Evolutionary conservation across 2,113 vertebrate species (phyloP).

Genomic region (Ophthalmolycus amberensis): DNA sequence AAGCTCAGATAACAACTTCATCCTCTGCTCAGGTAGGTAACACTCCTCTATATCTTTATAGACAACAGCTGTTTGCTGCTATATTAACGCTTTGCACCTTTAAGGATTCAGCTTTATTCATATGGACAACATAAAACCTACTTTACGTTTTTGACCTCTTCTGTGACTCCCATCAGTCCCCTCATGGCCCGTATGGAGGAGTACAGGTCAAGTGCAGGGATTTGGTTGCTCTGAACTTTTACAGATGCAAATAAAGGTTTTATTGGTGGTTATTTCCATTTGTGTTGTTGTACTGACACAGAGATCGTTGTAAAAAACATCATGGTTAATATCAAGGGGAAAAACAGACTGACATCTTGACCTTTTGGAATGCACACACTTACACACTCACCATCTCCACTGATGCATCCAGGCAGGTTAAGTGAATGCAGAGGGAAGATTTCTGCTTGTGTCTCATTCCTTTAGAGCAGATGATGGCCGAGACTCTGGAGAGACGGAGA

Average conservation of each 20-base stretch:
- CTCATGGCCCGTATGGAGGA: slow-evolving; percentile 13
- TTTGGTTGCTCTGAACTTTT: slow-evolving; percentile 49
- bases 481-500: background rate
- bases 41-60: too few relatives aligned
- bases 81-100: background rate
- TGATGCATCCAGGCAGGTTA: slow-evolving; percentile 30
- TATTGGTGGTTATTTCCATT: slow-evolving; percentile 37
- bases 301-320: slow-evolving; percentile 18
- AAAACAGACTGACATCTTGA: slow-evolving; percentile 19
- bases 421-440: slow-evolving; percentile 21
- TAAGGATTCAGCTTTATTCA: slow-evolving; percentile 7
- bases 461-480: slow-evolving; percentile 29
- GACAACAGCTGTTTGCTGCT: background rate
- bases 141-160: background rate
- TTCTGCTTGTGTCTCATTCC: slow-evolving; percentile 20
- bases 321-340: background rate
- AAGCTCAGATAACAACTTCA: too few relatives aligned
- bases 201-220: slow-evolving; percentile 50
- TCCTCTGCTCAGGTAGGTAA: too few relatives aligned
- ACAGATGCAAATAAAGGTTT: slow-evolving; percentile 32
- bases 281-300: background rate
- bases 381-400: background rate
- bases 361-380: background rate
- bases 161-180: slow-evolving; percentile 5
- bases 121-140: background rate